Evolutionary conservation across 2,888 invertebrate species (phyloP), one percentile per base, ranked within the genome.

Genomic region (Aphidoletes aphidimyza): DNA sequence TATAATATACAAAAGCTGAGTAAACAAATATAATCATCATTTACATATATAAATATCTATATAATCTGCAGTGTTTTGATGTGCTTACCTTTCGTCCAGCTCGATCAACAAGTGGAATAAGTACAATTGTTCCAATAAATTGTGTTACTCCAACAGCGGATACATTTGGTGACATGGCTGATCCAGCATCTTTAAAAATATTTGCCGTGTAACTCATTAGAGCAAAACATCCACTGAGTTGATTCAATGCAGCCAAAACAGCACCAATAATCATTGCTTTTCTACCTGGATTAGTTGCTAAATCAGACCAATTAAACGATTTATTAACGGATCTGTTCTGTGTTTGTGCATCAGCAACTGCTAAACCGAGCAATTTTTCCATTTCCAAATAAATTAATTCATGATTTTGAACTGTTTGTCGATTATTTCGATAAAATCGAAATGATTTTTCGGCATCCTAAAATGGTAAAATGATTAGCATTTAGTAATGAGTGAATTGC

Each of bases 131-230:
- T 1, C 90, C 90, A n/a, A 89, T 0, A 19, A 89, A 47, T 85
- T 90, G 90, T 34, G 90, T 89, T 0, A 86, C 39, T 1, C 88
- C 90, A 49, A 90, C 90, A 0, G 89, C 89, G 5, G 90, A 89
- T 45, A 89, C 89, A 85, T 88, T 85, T 88, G 90, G 83, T 17
- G 87, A 1, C 89, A 89, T 84, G 89, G 0, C 83, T 11, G 85
- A 85, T 26, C 85, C 85, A 49, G 85, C 54, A 22, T 85, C 54
- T 14, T 49, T 26, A 19, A 85, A 85, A 17, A 85, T 85, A 0
- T 37, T 49, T 5, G 83, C 26, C 0, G 85, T 85, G 19, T 85
- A 85, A 8, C 49, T 11, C 37, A 81, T 37, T 26, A 83, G 34
- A 0, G 83, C 36, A 1, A 37, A 22, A 47, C 30, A 30, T 69